Evolutionary conservation across 2,888 invertebrate species (phyloP), one percentile per base, ranked within the genome.

Genomic region (Phortica magna): DNA sequence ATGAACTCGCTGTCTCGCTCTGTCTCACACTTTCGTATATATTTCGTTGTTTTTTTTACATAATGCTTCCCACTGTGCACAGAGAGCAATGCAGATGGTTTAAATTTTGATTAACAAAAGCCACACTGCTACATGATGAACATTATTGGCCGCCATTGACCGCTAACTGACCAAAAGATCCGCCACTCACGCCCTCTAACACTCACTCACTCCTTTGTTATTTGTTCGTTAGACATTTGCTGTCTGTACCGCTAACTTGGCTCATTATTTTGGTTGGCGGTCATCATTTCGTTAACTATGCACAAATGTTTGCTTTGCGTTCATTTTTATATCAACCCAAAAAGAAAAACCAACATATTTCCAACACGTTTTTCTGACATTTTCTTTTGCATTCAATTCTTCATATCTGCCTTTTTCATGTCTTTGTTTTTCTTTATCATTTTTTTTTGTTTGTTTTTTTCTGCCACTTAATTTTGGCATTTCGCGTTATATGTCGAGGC

Each of bases 291-390:
- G 64, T 64, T 64, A 12, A 31, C 31, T 31, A 9, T 64, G 42
- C 48, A 14, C 42, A 67, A 67, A 67, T 67, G 41, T 67, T 67
- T 67, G 14, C 42, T 67, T 42, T n/a, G 39, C 67, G 41, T 39
- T 14, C 41, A 39, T 74, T 74, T 31, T 48, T 41, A 22, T 64
- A 67, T 74, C 65, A 43, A 31, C 14, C 48, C 31, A 74, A 65
- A 67, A 74, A 22, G 55, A 31, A 41, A n/a, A 39, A 55, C 14
- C 10, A 17, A 9, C 10, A 14, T 64, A 22, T 64, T 64, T 31
- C 39, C 31, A 22, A 14, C 39, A 19, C 31, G 10, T 31, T 64
- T 22, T 48, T n/a, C 48, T 31, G 12, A 19, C 61, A 41, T 65
- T 73, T 65, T 72, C 42, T 72, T 48, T 70, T 59, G 7, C 19